Evolutionary conservation across 2,888 invertebrate genomes (phyloP).

Genomic region (Drosophila pullipes): DNA sequence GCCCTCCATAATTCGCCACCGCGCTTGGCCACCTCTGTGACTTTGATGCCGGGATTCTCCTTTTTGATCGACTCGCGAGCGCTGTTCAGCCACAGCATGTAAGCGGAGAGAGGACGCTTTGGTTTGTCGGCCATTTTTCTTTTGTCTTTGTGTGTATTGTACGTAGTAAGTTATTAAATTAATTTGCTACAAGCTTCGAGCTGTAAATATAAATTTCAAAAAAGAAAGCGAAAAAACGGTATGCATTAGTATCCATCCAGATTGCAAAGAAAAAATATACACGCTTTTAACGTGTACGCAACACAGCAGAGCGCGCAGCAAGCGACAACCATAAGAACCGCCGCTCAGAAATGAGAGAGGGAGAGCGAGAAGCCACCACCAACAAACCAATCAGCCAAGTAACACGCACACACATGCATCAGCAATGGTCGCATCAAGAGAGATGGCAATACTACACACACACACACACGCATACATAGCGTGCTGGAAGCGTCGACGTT

Average conservation of each 20-base stretch:
- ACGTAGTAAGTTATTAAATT: slow-evolving; percentile 60
- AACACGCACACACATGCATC: slow-evolving; percentile 23
- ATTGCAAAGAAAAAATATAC: slow-evolving; percentile 8
- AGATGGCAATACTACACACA: slow-evolving; percentile 57
- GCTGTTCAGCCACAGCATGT: slow-evolving; percentile 97
- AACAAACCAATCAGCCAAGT: slow-evolving; percentile 4
- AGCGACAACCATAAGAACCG: slow-evolving; percentile 15
- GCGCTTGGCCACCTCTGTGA: slow-evolving; percentile 97
- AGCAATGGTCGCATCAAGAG: slow-evolving; percentile 44
- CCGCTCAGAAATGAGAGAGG: slow-evolving; percentile 22
- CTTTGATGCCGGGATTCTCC: slow-evolving; percentile 95
- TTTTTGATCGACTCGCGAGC: slow-evolving; percentile 94
- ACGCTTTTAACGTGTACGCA: slow-evolving; percentile 1
- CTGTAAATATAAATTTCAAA: slow-evolving; percentile 48
- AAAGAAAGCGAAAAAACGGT: neutral
- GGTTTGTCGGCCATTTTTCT: slow-evolving; percentile 94
- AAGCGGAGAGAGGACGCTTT: slow-evolving; percentile 96
- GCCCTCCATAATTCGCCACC: slow-evolving; percentile 98
- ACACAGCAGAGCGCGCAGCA: neutral
- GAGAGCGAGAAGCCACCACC: slow-evolving; percentile 51
- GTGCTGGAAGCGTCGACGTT: slow-evolving; percentile 23
- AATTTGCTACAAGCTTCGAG: slow-evolving; percentile 59
- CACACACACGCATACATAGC: neutral
- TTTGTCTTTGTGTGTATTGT: slow-evolving; percentile 43
- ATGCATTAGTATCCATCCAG: slow-evolving; percentile 23